A percentile compares a stretch with the other conserved stretches of the same genome.
Evolutionary conservation across 2,797 vertebrate genomes (phyloP).

Genomic region (Botia almorhae): DNA sequence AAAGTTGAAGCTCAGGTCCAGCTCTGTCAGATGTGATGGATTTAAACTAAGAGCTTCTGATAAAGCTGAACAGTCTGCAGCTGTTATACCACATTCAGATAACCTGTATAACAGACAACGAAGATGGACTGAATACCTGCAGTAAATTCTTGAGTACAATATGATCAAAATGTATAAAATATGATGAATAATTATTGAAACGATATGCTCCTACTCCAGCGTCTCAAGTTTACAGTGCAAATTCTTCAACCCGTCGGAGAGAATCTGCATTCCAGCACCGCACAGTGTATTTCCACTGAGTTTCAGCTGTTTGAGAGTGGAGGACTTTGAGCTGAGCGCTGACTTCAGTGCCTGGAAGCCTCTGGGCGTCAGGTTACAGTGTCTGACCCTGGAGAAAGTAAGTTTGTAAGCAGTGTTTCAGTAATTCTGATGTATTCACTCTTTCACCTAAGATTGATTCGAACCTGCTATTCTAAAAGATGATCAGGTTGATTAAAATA

Average conservation of each 20-base stretch:
- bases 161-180: neutral
- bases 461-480: too few relatives aligned
- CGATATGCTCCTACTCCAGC: slow-evolving; percentile 40
- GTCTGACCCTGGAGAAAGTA: slow-evolving; percentile 34
- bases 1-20: slow-evolving; percentile 46
- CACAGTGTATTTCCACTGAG: slow-evolving; percentile 15
- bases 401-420: too few relatives aligned
- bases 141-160: neutral
- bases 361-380: slow-evolving; percentile 21
- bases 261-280: slow-evolving; percentile 9
- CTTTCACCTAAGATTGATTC: too few relatives aligned
- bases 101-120: slow-evolving; percentile 31
- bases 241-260: slow-evolving; percentile 42
- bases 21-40: slow-evolving; percentile 33
- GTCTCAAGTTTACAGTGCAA: slow-evolving; percentile 51
- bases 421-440: too few relatives aligned
- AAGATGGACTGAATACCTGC: neutral
- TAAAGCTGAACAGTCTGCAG: slow-evolving; percentile 13
- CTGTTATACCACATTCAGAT: slow-evolving; percentile 29
- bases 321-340: slow-evolving; percentile 42
- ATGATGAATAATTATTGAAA: neutral
- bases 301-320: slow-evolving; percentile 46
- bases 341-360: slow-evolving; percentile 40
- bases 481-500: too few relatives aligned
- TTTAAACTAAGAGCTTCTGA: slow-evolving; percentile 31